Evolutionary conservation across 2,113 vertebrate genomes (phyloP).

Genomic region (Upupa epops): DNA sequence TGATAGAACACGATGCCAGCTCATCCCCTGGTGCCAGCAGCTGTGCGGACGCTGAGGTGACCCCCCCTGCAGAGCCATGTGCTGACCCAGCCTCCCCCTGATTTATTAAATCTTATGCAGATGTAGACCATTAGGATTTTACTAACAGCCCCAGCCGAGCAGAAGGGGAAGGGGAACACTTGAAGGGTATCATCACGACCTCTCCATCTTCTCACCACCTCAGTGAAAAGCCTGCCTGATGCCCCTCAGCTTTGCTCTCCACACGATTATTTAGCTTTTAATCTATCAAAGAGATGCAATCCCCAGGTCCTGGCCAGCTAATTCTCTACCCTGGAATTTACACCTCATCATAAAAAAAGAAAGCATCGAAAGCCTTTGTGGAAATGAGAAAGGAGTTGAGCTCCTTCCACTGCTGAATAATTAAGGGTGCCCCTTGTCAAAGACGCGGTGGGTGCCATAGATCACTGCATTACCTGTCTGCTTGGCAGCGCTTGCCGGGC

Average conservation of each 20-base stretch:
- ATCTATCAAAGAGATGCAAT: background rate
- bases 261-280: background rate
- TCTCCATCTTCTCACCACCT: background rate
- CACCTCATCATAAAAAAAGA: background rate
- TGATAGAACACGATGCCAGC: rapidly evolving
- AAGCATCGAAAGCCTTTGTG: background rate
- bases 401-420: background rate
- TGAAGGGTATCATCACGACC: background rate
- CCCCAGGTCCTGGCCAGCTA: background rate
- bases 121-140: background rate
- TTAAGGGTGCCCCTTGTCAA: slow-evolving; percentile 27
- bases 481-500: background rate
- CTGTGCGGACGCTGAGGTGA: background rate
- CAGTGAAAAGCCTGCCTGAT: background rate
- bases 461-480: slow-evolving; percentile 14
- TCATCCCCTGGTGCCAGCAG: too few relatives aligned
- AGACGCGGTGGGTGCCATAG: background rate
- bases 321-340: slow-evolving; percentile 34
- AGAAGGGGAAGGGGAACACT: background rate
- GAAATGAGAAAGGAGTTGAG: slow-evolving; percentile 25
- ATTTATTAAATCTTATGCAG: background rate
- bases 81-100: background rate
- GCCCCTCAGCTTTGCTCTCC: background rate
- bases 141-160: background rate
- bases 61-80: background rate